Conservation (phyloP, 2,797 vertebrate genomes). For the Peromyscus nudipes region DNA sequence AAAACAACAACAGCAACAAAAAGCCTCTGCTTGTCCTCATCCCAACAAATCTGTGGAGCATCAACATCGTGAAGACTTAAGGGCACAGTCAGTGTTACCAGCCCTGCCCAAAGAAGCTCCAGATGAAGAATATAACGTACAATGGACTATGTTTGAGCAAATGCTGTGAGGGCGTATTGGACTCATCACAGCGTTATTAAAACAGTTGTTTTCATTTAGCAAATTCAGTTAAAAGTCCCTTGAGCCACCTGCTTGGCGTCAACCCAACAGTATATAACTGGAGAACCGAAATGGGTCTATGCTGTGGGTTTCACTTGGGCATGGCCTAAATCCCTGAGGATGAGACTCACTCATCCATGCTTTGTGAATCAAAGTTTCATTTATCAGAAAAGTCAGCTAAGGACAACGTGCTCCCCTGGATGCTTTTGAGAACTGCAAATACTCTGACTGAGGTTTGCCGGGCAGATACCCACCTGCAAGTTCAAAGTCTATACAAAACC, state of each 20-base stretch:
- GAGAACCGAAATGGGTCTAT: background rate
- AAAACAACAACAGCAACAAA: no score
- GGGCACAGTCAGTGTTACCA: background rate
- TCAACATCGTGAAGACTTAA: background rate
- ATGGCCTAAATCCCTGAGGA: background rate
- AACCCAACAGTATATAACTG: background rate
- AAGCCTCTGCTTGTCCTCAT: background rate
- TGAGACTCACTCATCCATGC: background rate
- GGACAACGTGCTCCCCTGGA: background rate
- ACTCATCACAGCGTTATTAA: background rate
- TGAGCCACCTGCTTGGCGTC: background rate
- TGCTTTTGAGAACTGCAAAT: background rate
- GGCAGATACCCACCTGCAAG: background rate
- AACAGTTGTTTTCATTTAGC: background rate
- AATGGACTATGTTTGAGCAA: background rate
- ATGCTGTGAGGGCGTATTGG: background rate
- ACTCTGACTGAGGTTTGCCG: background rate
- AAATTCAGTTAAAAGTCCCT: constrained; percentile 22
- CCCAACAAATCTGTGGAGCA: background rate
- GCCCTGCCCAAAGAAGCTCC: background rate
- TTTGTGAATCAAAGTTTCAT: background rate
- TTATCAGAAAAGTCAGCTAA: background rate
- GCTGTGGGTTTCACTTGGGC: background rate
- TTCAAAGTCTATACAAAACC: background rate
- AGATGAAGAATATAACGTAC: background rate